Conservation (phyloP, 2,797 vertebrate species). For the Thunnus albacares region DNA sequence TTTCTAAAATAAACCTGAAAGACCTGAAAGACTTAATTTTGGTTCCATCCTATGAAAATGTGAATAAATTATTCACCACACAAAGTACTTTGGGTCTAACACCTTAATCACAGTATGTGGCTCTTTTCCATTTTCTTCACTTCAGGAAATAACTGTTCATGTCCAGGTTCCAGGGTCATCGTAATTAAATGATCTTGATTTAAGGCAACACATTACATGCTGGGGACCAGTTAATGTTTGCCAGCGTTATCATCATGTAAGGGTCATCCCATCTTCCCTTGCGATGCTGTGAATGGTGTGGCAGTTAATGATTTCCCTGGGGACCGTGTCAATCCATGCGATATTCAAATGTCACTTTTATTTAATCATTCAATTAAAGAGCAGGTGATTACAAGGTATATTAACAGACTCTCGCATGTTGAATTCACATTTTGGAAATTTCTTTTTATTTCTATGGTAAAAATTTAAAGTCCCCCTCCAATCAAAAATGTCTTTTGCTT, state of each 20-base stretch:
- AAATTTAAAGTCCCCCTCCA: too few relatives aligned
- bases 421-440: neutral
- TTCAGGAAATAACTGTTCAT: conserved; percentile 40
- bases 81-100: conserved; percentile 35
- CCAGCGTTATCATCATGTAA: conserved; percentile 52
- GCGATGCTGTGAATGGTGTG: conserved; percentile 43
- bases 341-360: conserved; percentile 66
- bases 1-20: conserved; percentile 8
- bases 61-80: conserved; percentile 52
- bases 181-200: conserved; percentile 73
- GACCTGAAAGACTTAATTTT: conserved; percentile 26
- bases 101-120: conserved; percentile 49
- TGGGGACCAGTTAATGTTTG: conserved; percentile 58
- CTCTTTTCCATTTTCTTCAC: conserved; percentile 40
- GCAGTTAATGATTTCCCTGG: conserved; percentile 65
- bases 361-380: conserved; percentile 55
- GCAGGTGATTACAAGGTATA: conserved; percentile 5
- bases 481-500: too few relatives aligned
- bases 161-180: conserved; percentile 49
- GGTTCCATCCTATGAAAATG: conserved; percentile 24
- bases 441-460: neutral
- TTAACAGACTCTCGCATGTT: neutral
- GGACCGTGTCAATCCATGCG: conserved; percentile 44
- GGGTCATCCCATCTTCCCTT: conserved; percentile 57
- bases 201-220: conserved; percentile 61